Base-by-base conservation (phyloP, 2,888 invertebrate species). In the Scelioninae gen. 2 region DNA sequence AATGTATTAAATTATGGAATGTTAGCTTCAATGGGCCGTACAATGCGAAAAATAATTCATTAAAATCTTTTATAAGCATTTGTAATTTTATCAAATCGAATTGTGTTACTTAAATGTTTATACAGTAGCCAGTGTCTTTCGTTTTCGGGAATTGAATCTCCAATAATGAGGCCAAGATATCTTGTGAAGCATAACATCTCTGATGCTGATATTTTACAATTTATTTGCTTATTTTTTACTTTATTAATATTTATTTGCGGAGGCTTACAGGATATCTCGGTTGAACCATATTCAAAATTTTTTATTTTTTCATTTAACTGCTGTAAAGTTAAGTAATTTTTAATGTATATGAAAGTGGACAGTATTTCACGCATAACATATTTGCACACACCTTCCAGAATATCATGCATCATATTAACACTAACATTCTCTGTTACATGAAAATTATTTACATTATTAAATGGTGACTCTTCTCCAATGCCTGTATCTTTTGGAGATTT, bases 121-220 rank as follows among this genome's bases (percentile, higher is more conserved):
- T 72, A 72, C n/a, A 75, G 31, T 15, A 16, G 0, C 50, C 58
- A 75, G 45, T 64, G 41, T 25, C 41, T 19, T n/a, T 73, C 41
- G 41, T 61, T 11, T 52, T 61, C 58, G 4, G 72, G 57, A 11
- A 75, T 43, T 18, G 45, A 57, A 41, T 73, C 55, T 2, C 53
- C 65, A 9, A 69, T 15, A 4, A 73, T 57, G 6, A 73, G 33
- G n/a, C 74, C 57, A 10, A 70, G 70, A 57, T 58, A 70, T 11
- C 65, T 9, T 28, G 39, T 22, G 6, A 70, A 16, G 22, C 48
- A 64, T 16, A 58, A 19, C 57, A 58, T 58, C 33, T 58, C 57
- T 9, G 57, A 58, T 2, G 57, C 57, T 7, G 57, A 58, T 43
- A 57, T 22, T 19, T 63, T 58, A 10, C 58, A 45, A 10, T 60